phyloP scores from a whole-genome alignment of 1,140 invertebrate genomes.

The Campodea augens region DNA sequence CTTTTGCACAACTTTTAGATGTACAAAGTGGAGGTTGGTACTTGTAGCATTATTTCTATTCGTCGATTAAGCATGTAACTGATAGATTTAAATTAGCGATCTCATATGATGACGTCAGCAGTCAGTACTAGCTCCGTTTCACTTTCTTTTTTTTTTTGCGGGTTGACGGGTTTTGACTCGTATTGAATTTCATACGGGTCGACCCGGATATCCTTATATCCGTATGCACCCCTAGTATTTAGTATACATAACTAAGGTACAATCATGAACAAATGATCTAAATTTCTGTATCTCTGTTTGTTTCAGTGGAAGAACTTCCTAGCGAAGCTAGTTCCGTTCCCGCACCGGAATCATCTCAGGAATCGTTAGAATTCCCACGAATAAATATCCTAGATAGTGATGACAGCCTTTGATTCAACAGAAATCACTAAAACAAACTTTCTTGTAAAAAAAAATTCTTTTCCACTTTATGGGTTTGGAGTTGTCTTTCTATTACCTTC shows the following conservation, averaged over 20 bases:
- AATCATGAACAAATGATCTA: neutral
- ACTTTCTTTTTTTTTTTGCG: neutral
- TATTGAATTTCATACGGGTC: neutral
- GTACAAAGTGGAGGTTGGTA: too few relatives aligned
- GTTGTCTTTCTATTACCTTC: too few relatives aligned
- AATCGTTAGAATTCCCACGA: slow-evolving; percentile 9
- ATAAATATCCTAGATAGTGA: slow-evolving; percentile 10
- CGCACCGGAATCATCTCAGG: slow-evolving; percentile 4
- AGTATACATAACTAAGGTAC: neutral
- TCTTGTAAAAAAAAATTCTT: too few relatives aligned
- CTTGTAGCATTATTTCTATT: too few relatives aligned
- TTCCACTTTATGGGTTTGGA: too few relatives aligned
- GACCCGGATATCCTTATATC: too few relatives aligned
- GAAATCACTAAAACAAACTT: too few relatives aligned
- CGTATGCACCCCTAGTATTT: too few relatives aligned
- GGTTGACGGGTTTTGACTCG: neutral
- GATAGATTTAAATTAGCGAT: too few relatives aligned
- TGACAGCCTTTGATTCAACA: slow-evolving; percentile 4
- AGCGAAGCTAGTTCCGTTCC: slow-evolving; percentile 10
- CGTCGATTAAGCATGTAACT: too few relatives aligned
- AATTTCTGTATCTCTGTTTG: neutral
- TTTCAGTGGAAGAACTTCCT: slow-evolving; percentile 10
- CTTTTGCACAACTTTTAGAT: too few relatives aligned
- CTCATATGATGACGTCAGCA: neutral
- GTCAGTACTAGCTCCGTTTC: neutral